Percentiles rank a stretch among this genome's conserved stretches.
phyloP scores from a whole-genome alignment of 2,113 vertebrate genomes.

The Mus spicilegus region DNA sequence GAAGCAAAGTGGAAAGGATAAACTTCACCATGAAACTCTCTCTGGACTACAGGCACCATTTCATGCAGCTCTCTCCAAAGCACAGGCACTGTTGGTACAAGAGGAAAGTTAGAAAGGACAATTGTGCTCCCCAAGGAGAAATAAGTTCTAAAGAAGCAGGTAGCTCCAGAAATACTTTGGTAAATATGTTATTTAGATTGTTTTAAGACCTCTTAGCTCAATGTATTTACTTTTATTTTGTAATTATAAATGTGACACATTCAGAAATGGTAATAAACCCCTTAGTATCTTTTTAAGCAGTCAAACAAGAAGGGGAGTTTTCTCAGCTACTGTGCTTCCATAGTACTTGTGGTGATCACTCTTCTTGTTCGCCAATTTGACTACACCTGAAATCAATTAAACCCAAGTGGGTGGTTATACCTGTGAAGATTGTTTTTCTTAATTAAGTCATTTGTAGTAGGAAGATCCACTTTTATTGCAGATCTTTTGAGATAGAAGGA shows the following conservation, averaged over 20 bases:
- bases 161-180: conserved; percentile 11
- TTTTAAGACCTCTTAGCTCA: conserved; percentile 13
- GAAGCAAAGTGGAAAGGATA: not conserved
- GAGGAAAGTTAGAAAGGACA: conserved; percentile 13
- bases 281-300: conserved; percentile 8
- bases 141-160: conserved; percentile 6
- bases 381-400: not conserved
- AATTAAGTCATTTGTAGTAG: not conserved
- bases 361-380: not conserved
- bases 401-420: not conserved
- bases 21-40: not conserved
- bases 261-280: conserved; percentile 12
- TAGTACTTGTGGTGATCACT: not conserved
- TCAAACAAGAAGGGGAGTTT: not conserved
- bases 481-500: not conserved
- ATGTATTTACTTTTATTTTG: not conserved
- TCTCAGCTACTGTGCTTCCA: not conserved
- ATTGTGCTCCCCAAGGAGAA: conserved; percentile 18
- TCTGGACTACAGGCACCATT: not conserved
- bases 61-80: not conserved
- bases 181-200: conserved; percentile 11
- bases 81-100: not conserved
- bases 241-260: conserved; percentile 51
- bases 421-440: not conserved
- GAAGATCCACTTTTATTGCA: not conserved